Percentiles rank a stretch among this genome's conserved stretches.
Evolutionary conservation across 2,888 invertebrate species (phyloP).

Genomic region (Drosophila sordidula): DNA sequence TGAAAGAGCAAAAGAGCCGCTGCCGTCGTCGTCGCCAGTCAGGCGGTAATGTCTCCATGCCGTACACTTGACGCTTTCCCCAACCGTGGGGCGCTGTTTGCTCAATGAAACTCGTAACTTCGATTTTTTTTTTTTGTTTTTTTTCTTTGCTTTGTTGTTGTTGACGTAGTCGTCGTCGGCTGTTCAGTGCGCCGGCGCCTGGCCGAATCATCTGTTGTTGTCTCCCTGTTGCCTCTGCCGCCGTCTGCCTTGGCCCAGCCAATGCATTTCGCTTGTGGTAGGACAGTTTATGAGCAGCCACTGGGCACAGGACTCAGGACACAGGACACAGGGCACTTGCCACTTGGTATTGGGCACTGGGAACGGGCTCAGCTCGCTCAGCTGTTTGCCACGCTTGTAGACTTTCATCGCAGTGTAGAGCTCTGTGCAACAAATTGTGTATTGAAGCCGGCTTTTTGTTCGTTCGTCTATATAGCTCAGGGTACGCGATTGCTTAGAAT

Average conservation of each 20-base stretch:
- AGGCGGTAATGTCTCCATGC: constrained; percentile 64
- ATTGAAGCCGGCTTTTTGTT: constrained; percentile 66
- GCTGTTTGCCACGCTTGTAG: constrained; percentile 66
- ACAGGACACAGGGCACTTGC: constrained; percentile 2
- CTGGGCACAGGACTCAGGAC: constrained; percentile 13
- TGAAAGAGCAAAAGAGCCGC: constrained; percentile 46
- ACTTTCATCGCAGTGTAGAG: constrained; percentile 50
- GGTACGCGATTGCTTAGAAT: neutral
- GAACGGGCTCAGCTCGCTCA: constrained; percentile 51
- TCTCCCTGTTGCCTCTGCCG: constrained; percentile 32
- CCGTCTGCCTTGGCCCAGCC: constrained; percentile 56
- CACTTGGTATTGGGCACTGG: constrained; percentile 2
- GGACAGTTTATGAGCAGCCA: constrained; percentile 60
- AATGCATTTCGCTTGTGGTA: constrained; percentile 81
- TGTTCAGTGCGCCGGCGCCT: constrained; percentile 51
- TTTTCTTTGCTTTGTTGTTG: constrained; percentile 56
- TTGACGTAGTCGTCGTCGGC: constrained; percentile 43
- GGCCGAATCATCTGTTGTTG: constrained; percentile 77
- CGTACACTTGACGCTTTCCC: constrained; percentile 63
- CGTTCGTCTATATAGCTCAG: neutral
- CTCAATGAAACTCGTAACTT: constrained; percentile 78
- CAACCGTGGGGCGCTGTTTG: constrained; percentile 63
- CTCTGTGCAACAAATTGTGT: constrained; percentile 75
- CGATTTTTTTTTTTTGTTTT: constrained; percentile 63
- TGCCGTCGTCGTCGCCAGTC: constrained; percentile 45